Percentiles rank a stretch among this genome's conserved stretches.
These are phyloP conservation scores for Protodeltote pygarga DNA, from an alignment of 2,888 invertebrate species.

Conservation along the genomic window DNA sequence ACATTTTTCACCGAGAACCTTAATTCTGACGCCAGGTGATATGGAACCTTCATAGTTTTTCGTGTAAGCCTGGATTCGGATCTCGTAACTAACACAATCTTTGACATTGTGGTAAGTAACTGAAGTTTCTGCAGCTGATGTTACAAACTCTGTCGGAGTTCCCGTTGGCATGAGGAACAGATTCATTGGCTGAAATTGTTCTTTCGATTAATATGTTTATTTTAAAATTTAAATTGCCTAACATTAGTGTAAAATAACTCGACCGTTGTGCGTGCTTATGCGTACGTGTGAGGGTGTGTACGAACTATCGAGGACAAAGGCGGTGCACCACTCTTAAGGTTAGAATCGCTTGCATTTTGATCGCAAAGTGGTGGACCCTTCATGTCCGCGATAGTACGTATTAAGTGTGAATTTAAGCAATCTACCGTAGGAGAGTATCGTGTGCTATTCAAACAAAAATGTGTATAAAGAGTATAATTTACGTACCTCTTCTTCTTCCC, in stretches of 20 bases:
- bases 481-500: slow-evolving; percentile 2
- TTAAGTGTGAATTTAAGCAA: no score
- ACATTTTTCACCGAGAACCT: not conserved
- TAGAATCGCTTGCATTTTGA: no score
- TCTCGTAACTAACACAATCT: slow-evolving; percentile 38
- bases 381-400: no score
- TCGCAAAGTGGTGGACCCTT: no score
- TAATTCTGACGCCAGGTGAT: slow-evolving; percentile 33
- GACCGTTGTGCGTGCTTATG: no score
- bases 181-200: slow-evolving; percentile 5
- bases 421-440: no score
- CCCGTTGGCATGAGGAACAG: not conserved
- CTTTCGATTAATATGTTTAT: not conserved
- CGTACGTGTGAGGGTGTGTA: no score
- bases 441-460: not conserved
- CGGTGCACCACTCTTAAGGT: no score
- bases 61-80: slow-evolving; percentile 46
- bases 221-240: no score
- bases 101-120: slow-evolving; percentile 16
- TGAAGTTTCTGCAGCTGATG: slow-evolving; percentile 20
- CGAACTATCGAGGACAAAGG: no score
- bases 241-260: no score
- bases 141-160: slow-evolving; percentile 11
- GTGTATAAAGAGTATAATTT: not conserved
- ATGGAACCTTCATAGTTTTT: slow-evolving; percentile 39